Percentiles rank a stretch among this genome's conserved stretches.
phyloP scores from a whole-genome alignment of 2,113 vertebrate genomes.

The Passer montanus region DNA sequence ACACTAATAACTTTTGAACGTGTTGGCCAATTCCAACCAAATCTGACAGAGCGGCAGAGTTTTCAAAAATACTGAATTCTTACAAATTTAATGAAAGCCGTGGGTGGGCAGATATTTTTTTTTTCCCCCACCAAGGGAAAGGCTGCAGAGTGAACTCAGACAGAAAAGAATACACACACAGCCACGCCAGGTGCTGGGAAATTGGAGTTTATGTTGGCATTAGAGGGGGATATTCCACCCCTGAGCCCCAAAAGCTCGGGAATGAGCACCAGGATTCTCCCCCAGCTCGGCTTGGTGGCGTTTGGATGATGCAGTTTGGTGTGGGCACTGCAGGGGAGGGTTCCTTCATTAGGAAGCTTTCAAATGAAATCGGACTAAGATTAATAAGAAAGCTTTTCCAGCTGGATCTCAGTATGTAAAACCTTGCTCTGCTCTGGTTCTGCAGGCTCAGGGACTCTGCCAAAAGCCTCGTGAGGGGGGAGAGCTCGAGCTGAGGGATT shows the following conservation, averaged over 20 bases:
- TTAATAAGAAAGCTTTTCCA: not conserved
- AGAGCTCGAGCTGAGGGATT: not conserved
- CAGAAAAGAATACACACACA: not conserved
- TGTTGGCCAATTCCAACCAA: constrained; percentile 67
- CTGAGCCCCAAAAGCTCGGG: not conserved
- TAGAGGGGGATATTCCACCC: not conserved
- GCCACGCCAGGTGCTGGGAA: not conserved
- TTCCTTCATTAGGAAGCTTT: not conserved
- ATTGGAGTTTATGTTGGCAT: not conserved
- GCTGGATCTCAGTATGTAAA: not conserved
- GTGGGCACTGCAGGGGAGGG: not conserved
- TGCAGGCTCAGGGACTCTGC: not conserved
- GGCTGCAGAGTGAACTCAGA: constrained; percentile 37
- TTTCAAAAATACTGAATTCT: constrained; percentile 62
- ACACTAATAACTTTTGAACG: constrained; percentile 70
- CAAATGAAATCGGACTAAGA: not conserved
- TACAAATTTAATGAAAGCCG: constrained; percentile 64
- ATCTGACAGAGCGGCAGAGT: constrained; percentile 53
- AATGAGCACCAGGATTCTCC: not conserved
- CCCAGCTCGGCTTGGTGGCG: fast-evolving
- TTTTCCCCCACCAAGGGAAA: constrained; percentile 34
- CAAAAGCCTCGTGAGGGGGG: not conserved
- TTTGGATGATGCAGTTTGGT: not conserved
- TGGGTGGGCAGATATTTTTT: constrained; percentile 28
- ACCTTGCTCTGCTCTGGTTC: not conserved